Base-by-base conservation (phyloP, 2,888 invertebrate species). In the Acronicta leporina region DNA sequence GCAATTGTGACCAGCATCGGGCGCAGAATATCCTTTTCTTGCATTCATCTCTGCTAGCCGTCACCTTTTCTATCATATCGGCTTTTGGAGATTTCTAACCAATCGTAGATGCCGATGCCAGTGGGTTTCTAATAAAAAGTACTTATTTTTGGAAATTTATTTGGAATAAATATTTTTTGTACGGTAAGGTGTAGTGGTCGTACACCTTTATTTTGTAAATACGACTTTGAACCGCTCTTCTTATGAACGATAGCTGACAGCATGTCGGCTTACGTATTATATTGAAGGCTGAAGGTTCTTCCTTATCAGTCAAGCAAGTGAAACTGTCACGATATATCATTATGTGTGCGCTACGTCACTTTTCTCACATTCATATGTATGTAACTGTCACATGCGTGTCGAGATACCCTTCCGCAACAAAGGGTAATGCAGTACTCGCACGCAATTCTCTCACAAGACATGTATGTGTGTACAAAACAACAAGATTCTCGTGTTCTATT, bases 231-330 rank as follows among this genome's bases (percentile, higher is more conserved):
- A 40, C n/a, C 7, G 30, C 0, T 51, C 25, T 50, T 45, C 38
- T 13, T n/a, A 45, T 27, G 45, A 53, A 48, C 65, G 25, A 51
- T 61, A 5, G 40, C 11, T 16, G 50, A 20, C 4, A 27, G 42
- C 67, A 35, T 66, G 51, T 48, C 43, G 13, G 30, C 15, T 2
- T 43, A 7, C 52, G 20, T 51, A 54, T 61, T 48, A 49, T 47
- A 65, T 52, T 63, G 30, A 54, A 47, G 41, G 38, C 30, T 59
- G 70, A 77, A 73, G 77, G 77, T 63, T 60, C 67, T 75, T 77
- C 75, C 77, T 77, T 58, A 69, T 69, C 54, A 41, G 49, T 57
- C 47, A 53, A 41, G 48, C 44, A 51, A 68, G 64, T 56, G 47
- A 49, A 43, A 56, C 44, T 58, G 65, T 76, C 73, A 74, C 69